Base-by-base conservation (phyloP, 2,888 invertebrate species). In the Apodemia mormo region DNA sequence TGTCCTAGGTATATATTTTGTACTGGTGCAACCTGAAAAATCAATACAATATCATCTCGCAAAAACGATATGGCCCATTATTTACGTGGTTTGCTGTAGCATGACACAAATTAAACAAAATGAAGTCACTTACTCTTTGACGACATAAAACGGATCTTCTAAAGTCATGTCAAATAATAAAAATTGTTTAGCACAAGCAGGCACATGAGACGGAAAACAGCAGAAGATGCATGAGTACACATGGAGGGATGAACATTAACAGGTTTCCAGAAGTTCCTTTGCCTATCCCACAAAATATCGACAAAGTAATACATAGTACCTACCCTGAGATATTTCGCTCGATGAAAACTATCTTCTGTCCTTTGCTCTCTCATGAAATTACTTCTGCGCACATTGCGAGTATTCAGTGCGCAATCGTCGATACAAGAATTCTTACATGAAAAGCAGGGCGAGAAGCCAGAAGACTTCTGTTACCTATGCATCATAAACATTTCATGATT, bases 61-160 rank as follows among this genome's bases (percentile, higher is more conserved):
- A 58, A 58, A 58, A 58, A 56, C 10, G 30, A 30, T 52, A 52
- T 58, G 49, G 4, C 49, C 12, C 29, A 58, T 43, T 65, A 69
- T 67, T 67, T 67, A 70, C 52, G 66, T 68, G 68, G 54, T 67
- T 70, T 33, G 68, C 71, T 65, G 45, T 66, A 65, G 69, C 68
- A 52, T n/a, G 2, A 52, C n/a, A 52, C 65, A 70, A 56, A 49
- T 33, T 64, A 70, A 49, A 70, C 67, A 71, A 64, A 71, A 33
- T 33, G 33, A 73, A 74, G 70, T 65, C 72, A 96, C 98, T 97
- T 96, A 99, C 99, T 98, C 98, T 96, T 98, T 98, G 82, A 99
- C 98, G 92, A 98, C 98, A 95, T 98, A 98, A 95, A 98, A 99
- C 78, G 99, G 99, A 94, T 99, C 99, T 95, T 99, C 98, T 94